Percentiles rank a stretch among this genome's conserved stretches.
These are phyloP conservation scores for Macroglossus sobrinus DNA, from an alignment of 2,113 vertebrate genomes.

Conservation along the genomic window DNA sequence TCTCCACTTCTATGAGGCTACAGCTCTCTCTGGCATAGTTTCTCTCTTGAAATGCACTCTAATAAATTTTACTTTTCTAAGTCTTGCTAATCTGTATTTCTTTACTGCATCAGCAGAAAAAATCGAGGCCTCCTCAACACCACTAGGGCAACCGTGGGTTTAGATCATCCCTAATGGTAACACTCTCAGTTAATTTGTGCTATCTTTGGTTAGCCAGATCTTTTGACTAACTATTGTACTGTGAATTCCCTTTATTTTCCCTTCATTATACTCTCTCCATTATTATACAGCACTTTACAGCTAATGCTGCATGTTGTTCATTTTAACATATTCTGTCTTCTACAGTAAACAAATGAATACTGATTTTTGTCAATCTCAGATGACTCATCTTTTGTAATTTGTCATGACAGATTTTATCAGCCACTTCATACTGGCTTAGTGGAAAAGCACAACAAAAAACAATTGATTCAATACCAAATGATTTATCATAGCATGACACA, in stretches of 20 bases:
- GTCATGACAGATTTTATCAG: conserved; percentile 61
- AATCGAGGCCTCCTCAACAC: too few relatives aligned
- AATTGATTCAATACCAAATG: conserved; percentile 26
- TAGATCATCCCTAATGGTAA: too few relatives aligned
- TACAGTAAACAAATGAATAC: conserved; percentile 39
- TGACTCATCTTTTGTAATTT: conserved; percentile 59
- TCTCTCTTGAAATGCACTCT: too few relatives aligned
- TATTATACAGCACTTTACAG: not conserved
- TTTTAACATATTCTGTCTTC: not conserved
- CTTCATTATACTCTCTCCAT: not conserved
- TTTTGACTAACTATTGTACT: not conserved
- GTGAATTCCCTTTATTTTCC: not conserved
- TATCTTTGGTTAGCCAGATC: not conserved
- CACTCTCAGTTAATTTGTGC: not conserved
- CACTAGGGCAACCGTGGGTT: too few relatives aligned
- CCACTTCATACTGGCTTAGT: conserved; percentile 28
- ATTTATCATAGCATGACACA: conserved; percentile 49
- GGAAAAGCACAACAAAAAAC: conserved; percentile 49
- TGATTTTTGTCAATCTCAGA: not conserved
- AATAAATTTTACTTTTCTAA: too few relatives aligned
- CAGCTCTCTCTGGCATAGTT: too few relatives aligned
- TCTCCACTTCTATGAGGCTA: too few relatives aligned
- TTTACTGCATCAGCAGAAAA: too few relatives aligned
- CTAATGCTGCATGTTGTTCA: not conserved
- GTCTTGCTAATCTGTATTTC: too few relatives aligned